Evolutionary conservation across 2,113 vertebrate species (phyloP), one percentile per base, ranked within the genome.

Genomic region (Oryzias melastigma): DNA sequence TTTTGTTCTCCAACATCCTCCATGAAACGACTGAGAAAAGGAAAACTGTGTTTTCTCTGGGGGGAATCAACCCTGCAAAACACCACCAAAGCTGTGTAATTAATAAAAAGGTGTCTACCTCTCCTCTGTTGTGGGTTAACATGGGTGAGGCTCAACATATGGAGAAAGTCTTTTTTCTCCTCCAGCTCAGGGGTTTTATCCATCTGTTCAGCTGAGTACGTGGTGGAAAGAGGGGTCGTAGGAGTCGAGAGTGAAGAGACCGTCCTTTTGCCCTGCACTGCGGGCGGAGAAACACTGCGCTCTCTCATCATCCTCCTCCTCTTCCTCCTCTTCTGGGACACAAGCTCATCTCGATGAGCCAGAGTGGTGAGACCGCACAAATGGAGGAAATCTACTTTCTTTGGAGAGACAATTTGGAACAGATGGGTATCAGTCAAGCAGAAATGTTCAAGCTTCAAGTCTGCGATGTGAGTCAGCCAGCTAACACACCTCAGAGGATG

Each of bases 101-200:
- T 42, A 14, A 27, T 58, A 6, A 67, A 59, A 58, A 62, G 58
- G 59, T 41, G 47, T 27, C 70, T 90, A 99, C 96, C 96, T 95
- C 89, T 95, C 78, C 95, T 93, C 89, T 95, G 94, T 84, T 96
- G 94, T 0, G 92, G 88, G 40, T 93, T 96, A 85, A 99, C 91
- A 73, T 99, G 96, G 0, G 94, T 92, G 54, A 99, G 93, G 89
- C 93, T 93, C 88, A 99, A 96, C 88, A 93, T 93, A 63, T 92
- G 95, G 78, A 99, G 93, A 88, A 99, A 99, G 77, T 92, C 92
- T 29, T 95, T 98, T 83, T 99, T 99, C 88, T 96, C 95, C 75
- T 95, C 93, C 14, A 98, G 92, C 85, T 96, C 91, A 18, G 96
- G 94, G 70, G 91, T 91, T 83, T 87, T 92, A 93, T 98, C 95